A percentile compares a stretch with the other conserved stretches of the same genome.
phyloP scores from a whole-genome alignment of 2,888 invertebrate genomes.

The Nezara viridula region DNA sequence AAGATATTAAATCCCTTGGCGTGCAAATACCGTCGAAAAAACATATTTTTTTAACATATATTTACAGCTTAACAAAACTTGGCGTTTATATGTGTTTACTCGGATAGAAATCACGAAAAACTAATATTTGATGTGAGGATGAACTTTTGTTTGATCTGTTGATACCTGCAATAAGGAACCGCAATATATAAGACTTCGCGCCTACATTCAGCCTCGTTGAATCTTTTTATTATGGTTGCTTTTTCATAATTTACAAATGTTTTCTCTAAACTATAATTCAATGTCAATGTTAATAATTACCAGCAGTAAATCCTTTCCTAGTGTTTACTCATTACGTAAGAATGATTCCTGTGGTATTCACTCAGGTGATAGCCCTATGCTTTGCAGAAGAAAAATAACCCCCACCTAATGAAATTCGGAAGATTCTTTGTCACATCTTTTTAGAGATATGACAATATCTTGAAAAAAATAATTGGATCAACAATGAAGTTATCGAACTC shows the following conservation, averaged over 20 bases:
- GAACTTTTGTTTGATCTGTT: constrained; percentile 7
- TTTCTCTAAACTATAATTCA: constrained; percentile 7
- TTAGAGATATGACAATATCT: background rate
- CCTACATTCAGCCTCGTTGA: background rate
- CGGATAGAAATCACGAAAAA: background rate
- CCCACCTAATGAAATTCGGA: background rate
- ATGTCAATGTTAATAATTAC: constrained; percentile 17
- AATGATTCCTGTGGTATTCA: background rate
- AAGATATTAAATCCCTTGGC: background rate
- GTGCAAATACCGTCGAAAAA: background rate
- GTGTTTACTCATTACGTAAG: background rate
- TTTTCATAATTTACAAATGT: constrained; percentile 12
- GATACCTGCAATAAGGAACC: constrained; percentile 16
- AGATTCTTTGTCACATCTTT: background rate
- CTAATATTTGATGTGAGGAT: constrained; percentile 26
- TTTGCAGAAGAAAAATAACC: background rate
- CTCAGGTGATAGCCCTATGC: background rate
- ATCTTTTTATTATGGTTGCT: constrained; percentile 2
- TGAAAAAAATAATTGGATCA: background rate
- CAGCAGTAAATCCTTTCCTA: background rate
- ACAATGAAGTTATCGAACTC: background rate
- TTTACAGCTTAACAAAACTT: background rate
- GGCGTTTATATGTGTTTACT: background rate
- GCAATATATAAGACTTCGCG: background rate
- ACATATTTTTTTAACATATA: background rate